Evolutionary conservation across 2,888 invertebrate genomes (phyloP).

Genomic region (Acronicta leporina): DNA sequence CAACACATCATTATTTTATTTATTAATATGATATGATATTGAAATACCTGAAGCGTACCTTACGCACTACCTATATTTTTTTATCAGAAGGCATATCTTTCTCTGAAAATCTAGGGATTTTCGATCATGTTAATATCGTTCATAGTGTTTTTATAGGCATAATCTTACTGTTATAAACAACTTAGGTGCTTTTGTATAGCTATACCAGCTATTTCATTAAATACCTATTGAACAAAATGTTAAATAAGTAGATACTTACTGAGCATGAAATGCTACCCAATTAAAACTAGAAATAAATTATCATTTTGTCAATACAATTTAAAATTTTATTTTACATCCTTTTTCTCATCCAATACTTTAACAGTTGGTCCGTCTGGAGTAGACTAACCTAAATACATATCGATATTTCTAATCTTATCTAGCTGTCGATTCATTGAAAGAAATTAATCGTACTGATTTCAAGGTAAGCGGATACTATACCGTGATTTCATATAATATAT

Average conservation of each 20-base stretch:
- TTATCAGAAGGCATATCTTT: no score
- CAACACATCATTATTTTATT: no score
- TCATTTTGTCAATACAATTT: conserved; percentile 9
- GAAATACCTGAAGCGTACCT: no score
- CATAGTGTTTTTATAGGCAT: conserved; percentile 3
- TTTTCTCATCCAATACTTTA: neutral
- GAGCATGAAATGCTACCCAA: conserved; percentile 46
- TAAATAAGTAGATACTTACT: neutral
- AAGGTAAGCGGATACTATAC: no score
- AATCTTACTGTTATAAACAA: conserved; percentile 17
- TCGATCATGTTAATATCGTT: neutral
- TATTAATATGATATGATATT: no score
- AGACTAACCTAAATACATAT: no score
- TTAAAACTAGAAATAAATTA: conserved; percentile 43
- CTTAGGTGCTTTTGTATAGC: conserved; percentile 46
- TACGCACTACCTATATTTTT: no score
- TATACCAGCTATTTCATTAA: conserved; percentile 4
- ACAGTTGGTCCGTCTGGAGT: no score
- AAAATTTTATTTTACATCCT: conserved; percentile 9
- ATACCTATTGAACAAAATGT: conserved; percentile 9
- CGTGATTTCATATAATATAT: no score
- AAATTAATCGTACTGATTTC: no score
- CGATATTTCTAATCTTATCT: no score
- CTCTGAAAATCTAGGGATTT: conserved; percentile 5
- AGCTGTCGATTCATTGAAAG: no score